Percentiles rank a stretch among this genome's conserved stretches.
Evolutionary conservation across 2,113 vertebrate genomes (phyloP).

Genomic region (Natator depressus): DNA sequence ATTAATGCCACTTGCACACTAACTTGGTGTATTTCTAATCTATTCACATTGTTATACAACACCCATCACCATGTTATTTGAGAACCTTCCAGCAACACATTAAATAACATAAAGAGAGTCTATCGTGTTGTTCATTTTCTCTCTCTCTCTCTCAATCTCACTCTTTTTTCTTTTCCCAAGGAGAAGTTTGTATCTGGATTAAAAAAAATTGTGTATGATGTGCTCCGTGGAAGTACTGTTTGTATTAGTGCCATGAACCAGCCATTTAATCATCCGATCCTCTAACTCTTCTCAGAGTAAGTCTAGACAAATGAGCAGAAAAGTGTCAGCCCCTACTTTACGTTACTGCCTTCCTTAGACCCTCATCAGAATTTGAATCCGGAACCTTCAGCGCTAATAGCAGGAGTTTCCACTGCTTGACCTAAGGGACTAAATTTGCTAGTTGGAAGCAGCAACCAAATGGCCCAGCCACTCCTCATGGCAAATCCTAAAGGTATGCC

Average conservation of each 20-base stretch:
- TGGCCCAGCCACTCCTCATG: not conserved
- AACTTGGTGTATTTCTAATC: constrained; percentile 4
- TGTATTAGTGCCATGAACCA: accelerated
- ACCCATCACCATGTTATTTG: constrained; percentile 10
- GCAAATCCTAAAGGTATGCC: too few relatives aligned
- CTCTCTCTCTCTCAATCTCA: not conserved
- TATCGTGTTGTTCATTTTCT: constrained; percentile 8
- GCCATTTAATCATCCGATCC: not conserved
- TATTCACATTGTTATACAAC: constrained; percentile 33
- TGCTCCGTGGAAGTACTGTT: not conserved
- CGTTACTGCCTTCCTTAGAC: not conserved
- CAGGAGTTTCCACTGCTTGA: not conserved
- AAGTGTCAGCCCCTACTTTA: not conserved
- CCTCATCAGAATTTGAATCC: not conserved
- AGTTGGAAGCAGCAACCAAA: not conserved
- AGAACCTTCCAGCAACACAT: constrained; percentile 45
- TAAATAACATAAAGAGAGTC: constrained; percentile 18
- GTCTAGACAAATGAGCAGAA: not conserved
- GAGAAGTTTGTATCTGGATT: not conserved
- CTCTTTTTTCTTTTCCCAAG: not conserved
- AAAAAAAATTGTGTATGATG: not conserved
- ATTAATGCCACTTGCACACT: not conserved
- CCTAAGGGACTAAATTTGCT: not conserved
- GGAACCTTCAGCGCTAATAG: not conserved
- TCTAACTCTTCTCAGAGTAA: not conserved